These are phyloP conservation scores for Caenorhabditis inopinata DNA, from an alignment of 1,140 invertebrate genomes.

Conservation along the genomic window DNA sequence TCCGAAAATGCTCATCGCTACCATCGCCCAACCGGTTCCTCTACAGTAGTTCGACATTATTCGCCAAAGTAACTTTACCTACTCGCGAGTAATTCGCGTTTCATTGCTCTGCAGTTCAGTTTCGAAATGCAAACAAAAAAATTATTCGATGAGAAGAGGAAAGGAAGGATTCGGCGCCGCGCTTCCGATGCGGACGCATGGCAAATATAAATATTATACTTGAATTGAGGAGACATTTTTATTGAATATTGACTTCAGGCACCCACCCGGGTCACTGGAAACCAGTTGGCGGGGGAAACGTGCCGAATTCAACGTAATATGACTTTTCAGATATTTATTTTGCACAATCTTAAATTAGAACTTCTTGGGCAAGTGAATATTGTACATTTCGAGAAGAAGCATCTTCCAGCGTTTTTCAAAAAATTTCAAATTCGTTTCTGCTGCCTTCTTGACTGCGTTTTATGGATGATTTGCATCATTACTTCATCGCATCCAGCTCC, in stretches of 20 bases:
- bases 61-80: constrained; percentile 12
- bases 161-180: background rate
- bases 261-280: background rate
- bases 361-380: too few relatives aligned
- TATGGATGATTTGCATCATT: constrained; percentile 71
- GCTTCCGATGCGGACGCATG: background rate
- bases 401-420: too few relatives aligned
- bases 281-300: background rate
- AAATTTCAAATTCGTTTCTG: background rate
- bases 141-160: background rate
- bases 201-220: constrained; percentile 32
- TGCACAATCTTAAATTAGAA: too few relatives aligned
- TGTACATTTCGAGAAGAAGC: too few relatives aligned
- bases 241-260: background rate
- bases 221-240: constrained; percentile 18
- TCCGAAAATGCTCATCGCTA: background rate
- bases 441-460: background rate
- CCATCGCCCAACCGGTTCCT: constrained; percentile 5
- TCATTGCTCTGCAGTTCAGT: constrained; percentile 16
- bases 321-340: background rate
- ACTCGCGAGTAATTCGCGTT: constrained; percentile 4
- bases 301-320: background rate
- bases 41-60: constrained; percentile 24
- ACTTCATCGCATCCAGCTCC: constrained; percentile 73
- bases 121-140: constrained; percentile 5